Evolutionary conservation across 2,888 invertebrate genomes (phyloP), one percentile per base, ranked within the genome.

Genomic region (Tinea trinotella): DNA sequence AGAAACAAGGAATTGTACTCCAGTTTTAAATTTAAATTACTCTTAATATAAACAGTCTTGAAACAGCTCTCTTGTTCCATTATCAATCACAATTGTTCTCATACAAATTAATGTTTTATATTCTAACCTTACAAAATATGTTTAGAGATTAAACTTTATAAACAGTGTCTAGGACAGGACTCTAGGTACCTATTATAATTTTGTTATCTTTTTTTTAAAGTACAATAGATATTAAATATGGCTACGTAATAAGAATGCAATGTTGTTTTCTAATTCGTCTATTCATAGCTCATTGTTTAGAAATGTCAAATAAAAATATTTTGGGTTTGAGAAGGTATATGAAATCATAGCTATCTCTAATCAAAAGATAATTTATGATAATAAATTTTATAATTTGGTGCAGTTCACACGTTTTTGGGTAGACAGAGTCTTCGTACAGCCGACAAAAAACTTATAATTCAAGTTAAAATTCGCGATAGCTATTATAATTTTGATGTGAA

Each of bases 251-350:
- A 40, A 2, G 40, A 40, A 15, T 12, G 12, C 40, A 40, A 40
- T 40, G 12, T 40, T 40, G 40, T 40, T 40, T 40, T 40, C 40
- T 40, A 40, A 15, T 40, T 40, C 13, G 40, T 40, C 40, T 15
- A 40, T 40, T 40, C 40, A 15, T 40, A 40, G 40, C 15, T n/a
- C 40, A 40, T 40, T 40, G 40, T 40, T 40, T 40, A 40, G 40
- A 15, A 40, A 15, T 12, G 40, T 40, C 12, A 15, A 40, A 40
- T 40, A 40, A 40, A 40, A 40, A 40, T 40, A 40, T 40, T 40
- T 40, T 40, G 13, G 15, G 40, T 40, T 40, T 7, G 13, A 15
- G 13, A 15, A 40, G 15, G 40, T 12, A 15, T 30, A 40, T 40
- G 40, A 15, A 40, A 15, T 40, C 40, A 40, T 40, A 40, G 30